Percentiles rank a stretch among this genome's conserved stretches.
Evolutionary conservation across 2,113 vertebrate genomes (phyloP).

Genomic region (Pavo muticus): DNA sequence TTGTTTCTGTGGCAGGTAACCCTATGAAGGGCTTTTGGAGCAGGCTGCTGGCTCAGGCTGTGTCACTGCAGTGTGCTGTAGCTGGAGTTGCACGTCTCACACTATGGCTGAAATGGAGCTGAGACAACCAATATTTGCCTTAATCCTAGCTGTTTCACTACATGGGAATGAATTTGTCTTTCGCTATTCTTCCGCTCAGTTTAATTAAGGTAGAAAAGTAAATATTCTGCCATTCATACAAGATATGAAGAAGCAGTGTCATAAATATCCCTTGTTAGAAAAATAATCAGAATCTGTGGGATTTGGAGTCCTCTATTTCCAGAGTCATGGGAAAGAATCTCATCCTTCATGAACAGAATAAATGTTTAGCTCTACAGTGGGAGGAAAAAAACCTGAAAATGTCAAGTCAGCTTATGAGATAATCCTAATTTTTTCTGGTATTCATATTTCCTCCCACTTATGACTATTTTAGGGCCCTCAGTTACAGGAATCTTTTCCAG

Average conservation of each 20-base stretch:
- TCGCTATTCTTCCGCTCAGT: neutral
- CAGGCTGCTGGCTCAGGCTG: neutral
- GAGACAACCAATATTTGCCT: neutral
- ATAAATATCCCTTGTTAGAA: neutral
- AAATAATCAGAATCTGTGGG: neutral
- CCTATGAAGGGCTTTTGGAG: neutral
- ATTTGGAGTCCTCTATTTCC: neutral
- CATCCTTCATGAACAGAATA: neutral
- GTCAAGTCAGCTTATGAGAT: neutral
- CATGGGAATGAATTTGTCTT: neutral
- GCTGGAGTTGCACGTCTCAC: neutral
- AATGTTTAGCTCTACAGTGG: neutral
- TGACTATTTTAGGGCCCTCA: neutral
- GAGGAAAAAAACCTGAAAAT: neutral
- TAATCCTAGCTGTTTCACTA: neutral
- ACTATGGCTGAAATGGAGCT: neutral
- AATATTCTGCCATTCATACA: neutral
- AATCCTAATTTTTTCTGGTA: neutral
- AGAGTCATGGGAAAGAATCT: neutral
- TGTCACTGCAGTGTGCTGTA: neutral
- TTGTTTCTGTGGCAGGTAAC: neutral
- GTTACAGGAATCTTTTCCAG: conserved; percentile 10
- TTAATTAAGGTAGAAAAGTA: neutral
- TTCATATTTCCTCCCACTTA: conserved; percentile 8
- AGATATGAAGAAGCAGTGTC: neutral